phyloP scores from a whole-genome alignment of 2,797 vertebrate genomes.

The Cryptoblepharus egeriae region DNA sequence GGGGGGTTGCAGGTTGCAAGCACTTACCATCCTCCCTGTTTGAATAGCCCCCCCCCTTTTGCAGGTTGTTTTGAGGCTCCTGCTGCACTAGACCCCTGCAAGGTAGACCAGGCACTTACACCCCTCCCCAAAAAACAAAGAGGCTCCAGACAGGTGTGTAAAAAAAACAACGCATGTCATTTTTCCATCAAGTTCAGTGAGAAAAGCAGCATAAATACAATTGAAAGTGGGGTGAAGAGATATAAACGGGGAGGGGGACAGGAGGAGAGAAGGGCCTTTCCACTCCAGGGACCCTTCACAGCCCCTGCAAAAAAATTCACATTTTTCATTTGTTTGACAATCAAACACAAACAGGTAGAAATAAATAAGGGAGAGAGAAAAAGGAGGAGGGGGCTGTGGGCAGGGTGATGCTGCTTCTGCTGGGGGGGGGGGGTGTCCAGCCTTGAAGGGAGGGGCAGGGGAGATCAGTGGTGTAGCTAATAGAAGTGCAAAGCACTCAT shows the following conservation, averaged over 20 bases:
- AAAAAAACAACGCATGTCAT: constrained; percentile 28
- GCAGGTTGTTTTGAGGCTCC: too few species aligned
- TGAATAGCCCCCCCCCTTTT: too few species aligned
- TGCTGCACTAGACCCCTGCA: too few species aligned
- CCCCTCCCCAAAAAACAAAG: not conserved
- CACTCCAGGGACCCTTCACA: not conserved
- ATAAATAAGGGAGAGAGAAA: constrained; percentile 21
- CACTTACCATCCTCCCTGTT: too few species aligned
- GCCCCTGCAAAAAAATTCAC: constrained; percentile 30
- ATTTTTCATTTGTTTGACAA: constrained; percentile 26
- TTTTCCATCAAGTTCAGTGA: constrained; percentile 32
- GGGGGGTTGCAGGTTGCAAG: too few species aligned
- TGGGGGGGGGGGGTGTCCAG: too few species aligned
- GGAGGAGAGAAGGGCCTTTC: not conserved
- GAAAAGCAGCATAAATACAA: constrained; percentile 41
- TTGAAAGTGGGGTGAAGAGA: constrained; percentile 30
- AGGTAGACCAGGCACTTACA: not conserved
- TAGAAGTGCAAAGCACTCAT: too few species aligned
- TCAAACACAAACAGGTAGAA: constrained; percentile 11
- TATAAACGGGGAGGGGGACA: constrained; percentile 8
- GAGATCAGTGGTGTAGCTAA: not conserved
- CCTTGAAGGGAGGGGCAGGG: too few species aligned
- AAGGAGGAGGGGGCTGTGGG: too few species aligned
- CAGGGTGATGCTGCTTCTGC: too few species aligned
- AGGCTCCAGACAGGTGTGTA: not conserved